phyloP scores from a whole-genome alignment of 2,113 vertebrate species.

The Fregata magnificens region DNA sequence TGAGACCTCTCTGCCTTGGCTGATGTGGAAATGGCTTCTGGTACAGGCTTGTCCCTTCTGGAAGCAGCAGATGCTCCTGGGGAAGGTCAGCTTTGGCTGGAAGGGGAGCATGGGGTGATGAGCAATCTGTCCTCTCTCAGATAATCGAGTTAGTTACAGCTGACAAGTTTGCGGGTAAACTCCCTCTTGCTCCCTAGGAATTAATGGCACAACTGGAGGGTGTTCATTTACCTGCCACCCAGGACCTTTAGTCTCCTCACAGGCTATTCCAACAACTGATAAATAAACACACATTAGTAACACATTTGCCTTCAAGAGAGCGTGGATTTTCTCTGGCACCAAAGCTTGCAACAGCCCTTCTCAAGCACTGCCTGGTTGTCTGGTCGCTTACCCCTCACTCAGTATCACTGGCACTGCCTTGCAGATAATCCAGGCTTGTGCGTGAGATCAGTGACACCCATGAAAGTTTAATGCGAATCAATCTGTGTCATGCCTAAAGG shows the following conservation, averaged over 20 bases:
- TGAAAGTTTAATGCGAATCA: not conserved
- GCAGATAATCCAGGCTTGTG: not conserved
- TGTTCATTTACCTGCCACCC: constrained; percentile 46
- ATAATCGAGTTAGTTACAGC: constrained; percentile 24
- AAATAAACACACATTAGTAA: constrained; percentile 3
- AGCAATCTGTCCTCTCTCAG: not conserved
- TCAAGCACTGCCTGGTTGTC: not conserved
- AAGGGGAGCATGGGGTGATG: fast-evolving
- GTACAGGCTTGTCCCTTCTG: not conserved
- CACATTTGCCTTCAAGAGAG: not conserved
- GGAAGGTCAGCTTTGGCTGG: not conserved
- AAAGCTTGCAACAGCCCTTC: not conserved
- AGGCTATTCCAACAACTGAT: not conserved
- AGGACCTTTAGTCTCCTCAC: constrained; percentile 27
- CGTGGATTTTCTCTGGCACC: not conserved
- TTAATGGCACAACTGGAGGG: constrained; percentile 50
- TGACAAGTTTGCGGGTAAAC: not conserved
- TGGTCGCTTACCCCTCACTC: not conserved
- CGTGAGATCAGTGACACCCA: not conserved
- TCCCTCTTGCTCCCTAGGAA: not conserved
- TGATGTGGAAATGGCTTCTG: not conserved
- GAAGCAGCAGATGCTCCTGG: not conserved
- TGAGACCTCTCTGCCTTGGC: fast-evolving
- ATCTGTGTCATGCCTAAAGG: not conserved
- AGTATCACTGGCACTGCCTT: not conserved